phyloP scores from a whole-genome alignment of 2,888 invertebrate species.

The Scaptomyza reducta region DNA sequence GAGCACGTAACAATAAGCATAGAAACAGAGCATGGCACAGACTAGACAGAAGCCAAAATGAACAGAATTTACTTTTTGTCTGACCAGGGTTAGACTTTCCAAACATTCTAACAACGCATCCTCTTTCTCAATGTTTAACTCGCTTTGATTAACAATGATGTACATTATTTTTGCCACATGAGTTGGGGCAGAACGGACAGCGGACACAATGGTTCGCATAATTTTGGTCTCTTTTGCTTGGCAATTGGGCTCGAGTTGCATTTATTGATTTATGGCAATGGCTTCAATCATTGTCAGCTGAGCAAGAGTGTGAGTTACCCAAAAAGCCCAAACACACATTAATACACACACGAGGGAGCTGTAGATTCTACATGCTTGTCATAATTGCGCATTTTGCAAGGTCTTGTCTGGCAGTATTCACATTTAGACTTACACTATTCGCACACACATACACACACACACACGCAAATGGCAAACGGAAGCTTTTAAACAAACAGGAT shows the following conservation, averaged over 20 bases:
- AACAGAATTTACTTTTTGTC: slow-evolving; percentile 52
- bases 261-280: slow-evolving; percentile 71
- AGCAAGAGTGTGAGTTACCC: slow-evolving; percentile 23
- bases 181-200: not conserved
- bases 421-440: slow-evolving; percentile 10
- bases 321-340: slow-evolving; percentile 14
- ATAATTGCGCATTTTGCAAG: slow-evolving; percentile 77
- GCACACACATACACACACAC: not conserved
- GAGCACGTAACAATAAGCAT: slow-evolving; percentile 55
- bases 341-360: slow-evolving; percentile 5
- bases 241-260: slow-evolving; percentile 64
- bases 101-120: no score
- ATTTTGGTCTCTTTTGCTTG: not conserved
- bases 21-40: slow-evolving; percentile 14
- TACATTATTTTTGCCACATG: slow-evolving; percentile 71
- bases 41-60: slow-evolving; percentile 29
- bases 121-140: not conserved
- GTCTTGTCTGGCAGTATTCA: slow-evolving; percentile 37
- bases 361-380: slow-evolving; percentile 36
- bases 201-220: slow-evolving; percentile 13
- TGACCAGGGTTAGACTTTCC: slow-evolving; percentile 51
- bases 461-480: slow-evolving; percentile 56
- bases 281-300: slow-evolving; percentile 60
- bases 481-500: slow-evolving; percentile 78
- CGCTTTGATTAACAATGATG: slow-evolving; percentile 77